Base-by-base conservation (phyloP, 2,797 vertebrate genomes). In the Varecia variegata region DNA sequence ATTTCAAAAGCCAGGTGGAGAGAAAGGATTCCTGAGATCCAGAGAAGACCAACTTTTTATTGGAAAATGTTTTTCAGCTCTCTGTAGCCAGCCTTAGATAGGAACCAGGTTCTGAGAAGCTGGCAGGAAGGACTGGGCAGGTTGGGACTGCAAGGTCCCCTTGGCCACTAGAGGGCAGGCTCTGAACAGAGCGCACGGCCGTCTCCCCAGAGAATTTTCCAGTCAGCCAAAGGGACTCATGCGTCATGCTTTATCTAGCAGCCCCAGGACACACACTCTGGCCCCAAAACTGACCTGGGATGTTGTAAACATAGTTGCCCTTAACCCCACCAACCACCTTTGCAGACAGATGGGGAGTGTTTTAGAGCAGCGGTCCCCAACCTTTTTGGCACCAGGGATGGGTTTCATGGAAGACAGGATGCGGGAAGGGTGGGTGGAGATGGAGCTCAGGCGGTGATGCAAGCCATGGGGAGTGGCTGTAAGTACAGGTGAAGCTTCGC, bases 151-250 rank as follows among this genome's bases (percentile, higher is more conserved):
- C 3, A 2, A 25, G 27, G 85, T 67, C 15, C 32, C n/a, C 23
- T 76, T 11, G 62, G 79, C 96, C 96, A 89, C 97, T 94, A 93
- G 95, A 88, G 93, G 93, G 94, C 91, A 86, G 93, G 20, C 32
- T 38, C 45, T 84, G 80, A 95, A 50, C 50, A 68, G 60, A 87
- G n/a, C 65, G 40, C 77, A 70, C 1, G 47, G 77, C 14, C 3
- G 0, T 38, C 38, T 81, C 67, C 62, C 40, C 12, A 23, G 65
- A 67, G 80, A 32, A 40, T 25, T 45, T 32, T 40, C 58, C 80
- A 60, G 27, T 11, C 18, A 3, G 52, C 47, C 32, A 8, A 35
- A 58, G 73, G 77, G 35, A 25, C 30, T n/a, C 56, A 20, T 20
- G 23, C 3, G 0, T 32, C 50, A n/a, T 1, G 18, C 71, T 54